phyloP scores from a whole-genome alignment of 2,888 invertebrate species.

The Agonopterix arenella region DNA sequence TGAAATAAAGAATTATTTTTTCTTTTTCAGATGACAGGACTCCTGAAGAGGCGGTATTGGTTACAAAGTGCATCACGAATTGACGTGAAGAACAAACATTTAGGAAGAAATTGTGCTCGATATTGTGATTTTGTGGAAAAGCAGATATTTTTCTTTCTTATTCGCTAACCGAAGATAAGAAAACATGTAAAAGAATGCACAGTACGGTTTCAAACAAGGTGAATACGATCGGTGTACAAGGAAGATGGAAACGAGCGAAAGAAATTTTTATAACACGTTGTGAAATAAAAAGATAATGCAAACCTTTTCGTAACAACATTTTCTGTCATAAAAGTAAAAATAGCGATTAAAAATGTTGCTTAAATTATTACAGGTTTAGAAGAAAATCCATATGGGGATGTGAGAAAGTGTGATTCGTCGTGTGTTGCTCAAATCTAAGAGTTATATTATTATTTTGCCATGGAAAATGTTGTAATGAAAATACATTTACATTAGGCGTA shows the following conservation, averaged over 20 bases:
- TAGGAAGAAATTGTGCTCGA: constrained; percentile 44
- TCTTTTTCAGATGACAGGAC: constrained; percentile 68
- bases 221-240: constrained; percentile 20
- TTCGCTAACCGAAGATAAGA: no score
- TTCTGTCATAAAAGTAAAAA: constrained; percentile 19
- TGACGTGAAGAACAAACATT: constrained; percentile 47
- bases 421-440: constrained; percentile 1
- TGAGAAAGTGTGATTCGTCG: no score
- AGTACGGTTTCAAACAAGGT: not conserved
- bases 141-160: not conserved
- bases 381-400: no score
- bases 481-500: constrained; percentile 40
- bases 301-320: constrained; percentile 48
- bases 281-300: constrained; percentile 51
- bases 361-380: no score
- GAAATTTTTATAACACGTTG: constrained; percentile 69
- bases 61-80: constrained; percentile 62
- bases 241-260: constrained; percentile 46
- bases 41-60: constrained; percentile 60
- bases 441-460: constrained; percentile 9
- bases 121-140: constrained; percentile 36
- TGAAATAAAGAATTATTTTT: constrained; percentile 5
- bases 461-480: constrained; percentile 48
- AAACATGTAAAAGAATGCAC: not conserved
- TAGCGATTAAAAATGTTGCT: no score